Conservation (phyloP, 2,113 vertebrate genomes). For the Trematocara variabile region DNA sequence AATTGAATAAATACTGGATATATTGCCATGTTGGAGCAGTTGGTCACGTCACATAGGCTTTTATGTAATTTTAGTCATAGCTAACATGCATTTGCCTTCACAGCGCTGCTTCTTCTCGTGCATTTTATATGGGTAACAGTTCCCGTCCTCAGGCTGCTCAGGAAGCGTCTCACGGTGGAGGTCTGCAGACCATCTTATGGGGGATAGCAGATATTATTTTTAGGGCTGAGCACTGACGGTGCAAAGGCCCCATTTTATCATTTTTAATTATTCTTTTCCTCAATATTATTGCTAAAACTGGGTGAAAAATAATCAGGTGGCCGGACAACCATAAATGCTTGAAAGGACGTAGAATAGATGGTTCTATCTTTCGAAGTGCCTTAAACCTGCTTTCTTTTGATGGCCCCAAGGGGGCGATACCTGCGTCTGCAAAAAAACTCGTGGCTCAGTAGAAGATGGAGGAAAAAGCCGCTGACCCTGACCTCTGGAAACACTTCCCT, state of each 20-base stretch:
- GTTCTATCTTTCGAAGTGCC: accelerated
- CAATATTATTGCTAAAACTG: not conserved
- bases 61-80: not conserved
- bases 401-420: not conserved
- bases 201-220: accelerated
- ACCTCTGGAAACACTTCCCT: not conserved
- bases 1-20: not conserved
- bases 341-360: accelerated
- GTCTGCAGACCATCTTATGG: not conserved
- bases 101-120: accelerated
- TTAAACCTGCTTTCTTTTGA: not conserved
- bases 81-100: not conserved
- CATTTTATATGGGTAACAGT: not conserved
- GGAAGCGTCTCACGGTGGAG: accelerated
- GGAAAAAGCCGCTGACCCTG: accelerated
- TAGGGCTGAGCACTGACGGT: not conserved
- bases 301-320: not conserved
- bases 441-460: not conserved
- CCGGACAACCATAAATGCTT: not conserved
- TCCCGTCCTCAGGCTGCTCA: not conserved
- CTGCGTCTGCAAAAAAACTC: accelerated
- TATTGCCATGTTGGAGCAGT: accelerated
- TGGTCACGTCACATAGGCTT: not conserved
- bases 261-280: accelerated
- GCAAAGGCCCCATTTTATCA: not conserved